Evolutionary conservation across 2,113 vertebrate species (phyloP).

Genomic region (Capreolus pygargus): DNA sequence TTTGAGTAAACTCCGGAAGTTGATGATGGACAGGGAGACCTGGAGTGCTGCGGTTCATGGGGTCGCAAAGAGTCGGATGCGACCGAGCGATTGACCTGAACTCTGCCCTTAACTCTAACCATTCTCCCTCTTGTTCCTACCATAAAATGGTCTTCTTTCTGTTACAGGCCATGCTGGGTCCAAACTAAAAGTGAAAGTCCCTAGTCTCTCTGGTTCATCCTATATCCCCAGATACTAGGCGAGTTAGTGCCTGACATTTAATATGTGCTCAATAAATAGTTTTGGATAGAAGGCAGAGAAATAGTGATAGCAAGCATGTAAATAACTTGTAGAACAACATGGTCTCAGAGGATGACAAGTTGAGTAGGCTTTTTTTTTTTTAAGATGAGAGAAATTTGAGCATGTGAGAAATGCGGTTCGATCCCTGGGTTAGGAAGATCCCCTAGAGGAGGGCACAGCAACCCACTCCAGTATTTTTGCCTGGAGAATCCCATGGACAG

Average conservation of each 20-base stretch:
- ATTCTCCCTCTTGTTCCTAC: not conserved
- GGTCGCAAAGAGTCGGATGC: not conserved
- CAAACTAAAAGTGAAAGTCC: not conserved
- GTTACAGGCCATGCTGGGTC: not conserved
- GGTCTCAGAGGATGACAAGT: not conserved
- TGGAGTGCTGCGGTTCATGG: not conserved
- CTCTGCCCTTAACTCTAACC: not conserved
- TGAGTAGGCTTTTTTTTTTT: not conserved
- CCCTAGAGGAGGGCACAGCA: not conserved
- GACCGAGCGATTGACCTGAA: not conserved
- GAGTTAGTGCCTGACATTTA: not conserved
- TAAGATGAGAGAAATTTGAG: not conserved
- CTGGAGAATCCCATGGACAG: not conserved
- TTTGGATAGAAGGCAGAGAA: not conserved
- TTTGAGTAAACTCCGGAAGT: not conserved
- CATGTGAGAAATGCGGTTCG: not conserved
- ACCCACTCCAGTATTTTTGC: not conserved
- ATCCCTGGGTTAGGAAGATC: not conserved
- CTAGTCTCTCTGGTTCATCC: not conserved
- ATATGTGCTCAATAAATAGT: not conserved
- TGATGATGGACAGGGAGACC: not conserved
- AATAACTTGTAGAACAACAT: not conserved
- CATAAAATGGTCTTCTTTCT: not conserved
- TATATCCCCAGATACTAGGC: not conserved
- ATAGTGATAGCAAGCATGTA: not conserved